phyloP scores from a whole-genome alignment of 2,888 invertebrate species.

The Scrobipalpa atriplicella region DNA sequence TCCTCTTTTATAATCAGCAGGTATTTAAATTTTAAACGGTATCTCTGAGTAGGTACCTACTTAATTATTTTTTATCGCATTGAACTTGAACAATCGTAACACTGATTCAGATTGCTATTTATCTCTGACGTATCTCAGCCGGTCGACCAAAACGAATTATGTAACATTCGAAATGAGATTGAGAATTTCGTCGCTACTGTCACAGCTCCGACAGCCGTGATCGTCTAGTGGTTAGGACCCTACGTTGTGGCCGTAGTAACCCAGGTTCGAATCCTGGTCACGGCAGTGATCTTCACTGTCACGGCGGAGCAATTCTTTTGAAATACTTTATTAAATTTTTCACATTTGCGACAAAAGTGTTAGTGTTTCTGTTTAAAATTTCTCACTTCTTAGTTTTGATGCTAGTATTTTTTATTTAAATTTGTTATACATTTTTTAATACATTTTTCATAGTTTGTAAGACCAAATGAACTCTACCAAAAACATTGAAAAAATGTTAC shows the following conservation, averaged over 20 bases:
- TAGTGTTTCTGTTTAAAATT: too few relatives aligned
- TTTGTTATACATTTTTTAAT: too few relatives aligned
- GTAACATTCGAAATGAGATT: constrained; percentile 18
- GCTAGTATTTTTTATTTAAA: too few relatives aligned
- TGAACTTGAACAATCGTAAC: constrained; percentile 11
- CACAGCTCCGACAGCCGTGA: constrained; percentile 81
- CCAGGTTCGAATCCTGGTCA: constrained; percentile 88
- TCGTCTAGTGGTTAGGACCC: constrained; percentile 89
- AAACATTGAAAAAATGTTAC: neutral
- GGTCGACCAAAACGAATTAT: constrained; percentile 1
- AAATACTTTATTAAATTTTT: too few relatives aligned
- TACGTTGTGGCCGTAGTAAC: constrained; percentile 86
- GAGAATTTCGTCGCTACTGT: constrained; percentile 11
- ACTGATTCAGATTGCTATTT: constrained; percentile 6
- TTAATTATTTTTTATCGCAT: constrained; percentile 2
- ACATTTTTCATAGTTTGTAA: too few relatives aligned
- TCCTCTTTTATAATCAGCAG: neutral
- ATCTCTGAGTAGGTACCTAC: neutral
- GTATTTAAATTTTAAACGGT: neutral
- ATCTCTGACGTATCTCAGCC: constrained; percentile 3
- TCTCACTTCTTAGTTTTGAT: too few relatives aligned
- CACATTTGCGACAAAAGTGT: too few relatives aligned
- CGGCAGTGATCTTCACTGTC: constrained; percentile 72
- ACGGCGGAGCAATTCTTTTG: constrained; percentile 39
- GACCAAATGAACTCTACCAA: too few relatives aligned